Base-by-base conservation (phyloP, 2,797 vertebrate species). In the Pipistrellus pipistrellus region DNA sequence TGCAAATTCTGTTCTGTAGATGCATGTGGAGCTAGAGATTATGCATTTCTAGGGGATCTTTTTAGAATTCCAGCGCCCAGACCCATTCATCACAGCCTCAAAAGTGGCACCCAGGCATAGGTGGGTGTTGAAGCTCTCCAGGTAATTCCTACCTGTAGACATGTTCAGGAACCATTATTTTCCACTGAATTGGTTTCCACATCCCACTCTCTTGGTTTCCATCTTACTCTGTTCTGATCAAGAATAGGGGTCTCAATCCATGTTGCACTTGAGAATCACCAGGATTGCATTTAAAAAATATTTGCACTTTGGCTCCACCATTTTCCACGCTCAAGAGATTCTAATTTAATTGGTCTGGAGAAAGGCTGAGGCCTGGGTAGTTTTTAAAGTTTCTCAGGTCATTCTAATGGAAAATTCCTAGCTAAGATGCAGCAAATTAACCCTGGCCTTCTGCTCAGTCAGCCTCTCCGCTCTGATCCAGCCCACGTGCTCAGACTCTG, bases 381-480 rank as follows among this genome's bases (percentile, higher is more conserved):
- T 30, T 25, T 48, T 35, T 53, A 53, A 66, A 85, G 15, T 27
- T 51, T 64, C 57, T 89, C 15, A 21, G 27, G 68, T 53, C 11
- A 38, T 69, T 92, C n/a, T 84, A 41, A 59, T 4, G 71, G 69
- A 71, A 93, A 95, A 78, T 41, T 30, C 51, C 48, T 25, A 41
- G 21, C 38, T n/a, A 25, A 85, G 46, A 44, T 41, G 44, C 41
- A 55, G 4, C 15, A 7, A 18, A 4, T 55, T 78, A 78, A 69
- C 51, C 27, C 8, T 3, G 13, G 59, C 78, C 53, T 62, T 76
- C 82, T 53, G 81, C 23, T 92, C 41, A 17, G 64, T 44, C 44
- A 13, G 2, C 14, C 30, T 32, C 38, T 17, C 44, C 15, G 1
- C n/a, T 53, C 46, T 15, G 14, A 21, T 17, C 10, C 21, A 41